Conservation (phyloP, 2,113 vertebrate species). For the Diadophis punctatus region DNA sequence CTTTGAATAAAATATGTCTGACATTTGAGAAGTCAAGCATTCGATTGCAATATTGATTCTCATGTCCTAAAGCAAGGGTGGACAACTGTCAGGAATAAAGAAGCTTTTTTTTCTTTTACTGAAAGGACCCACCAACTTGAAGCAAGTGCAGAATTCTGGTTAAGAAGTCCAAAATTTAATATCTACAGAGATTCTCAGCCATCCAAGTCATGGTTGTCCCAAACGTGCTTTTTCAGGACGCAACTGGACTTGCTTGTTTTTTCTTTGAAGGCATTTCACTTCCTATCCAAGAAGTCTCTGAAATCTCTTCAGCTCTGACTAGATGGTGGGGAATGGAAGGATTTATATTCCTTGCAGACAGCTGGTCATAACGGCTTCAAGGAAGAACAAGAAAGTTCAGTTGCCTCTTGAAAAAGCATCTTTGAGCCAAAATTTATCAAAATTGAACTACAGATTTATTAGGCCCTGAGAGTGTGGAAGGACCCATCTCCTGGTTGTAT, state of each 20-base stretch:
- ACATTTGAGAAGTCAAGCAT: neutral
- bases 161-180: neutral
- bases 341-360: neutral
- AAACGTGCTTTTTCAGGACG: neutral
- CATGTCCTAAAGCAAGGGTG: neutral
- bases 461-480: neutral
- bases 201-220: neutral
- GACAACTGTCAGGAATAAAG: neutral
- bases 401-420: neutral
- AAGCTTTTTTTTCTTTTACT: neutral
- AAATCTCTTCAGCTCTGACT: neutral
- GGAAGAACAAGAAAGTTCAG: neutral
- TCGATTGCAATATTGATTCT: neutral
- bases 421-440: neutral
- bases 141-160: neutral
- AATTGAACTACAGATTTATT: neutral
- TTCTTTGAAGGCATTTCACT: neutral
- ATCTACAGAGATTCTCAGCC: neutral
- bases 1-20: neutral
- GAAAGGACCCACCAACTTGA: neutral
- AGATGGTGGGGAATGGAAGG: neutral
- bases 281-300: neutral
- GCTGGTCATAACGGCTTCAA: neutral
- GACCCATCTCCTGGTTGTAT: neutral
- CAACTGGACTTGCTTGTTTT: neutral